Conservation (phyloP, 1,140 invertebrate species). For the Rhyzopertha dominica region DNA sequence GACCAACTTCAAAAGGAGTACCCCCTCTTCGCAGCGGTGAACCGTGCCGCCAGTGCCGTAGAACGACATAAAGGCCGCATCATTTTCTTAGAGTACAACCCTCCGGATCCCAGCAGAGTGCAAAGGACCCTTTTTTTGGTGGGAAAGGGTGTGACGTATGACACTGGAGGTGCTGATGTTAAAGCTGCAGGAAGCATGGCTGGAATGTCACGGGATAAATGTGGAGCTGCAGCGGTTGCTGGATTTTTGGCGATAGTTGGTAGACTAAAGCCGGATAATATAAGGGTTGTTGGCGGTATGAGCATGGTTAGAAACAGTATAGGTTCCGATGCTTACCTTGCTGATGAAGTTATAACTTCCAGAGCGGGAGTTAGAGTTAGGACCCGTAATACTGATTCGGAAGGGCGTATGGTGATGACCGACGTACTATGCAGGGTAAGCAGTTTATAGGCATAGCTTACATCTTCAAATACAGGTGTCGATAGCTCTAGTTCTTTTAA, state of each 20-base stretch:
- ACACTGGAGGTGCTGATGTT: constrained; percentile 86
- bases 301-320: constrained; percentile 89
- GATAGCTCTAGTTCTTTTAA: too few relatives aligned
- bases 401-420: constrained; percentile 93
- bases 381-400: constrained; percentile 92
- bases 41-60: constrained; percentile 74
- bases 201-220: constrained; percentile 95
- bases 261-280: constrained; percentile 67
- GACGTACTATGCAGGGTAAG: constrained; percentile 77
- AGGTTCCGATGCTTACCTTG: constrained; percentile 84
- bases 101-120: constrained; percentile 53
- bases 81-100: constrained; percentile 81
- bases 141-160: constrained; percentile 95
- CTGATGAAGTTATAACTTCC: constrained; percentile 86
- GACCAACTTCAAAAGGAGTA: constrained; percentile 69
- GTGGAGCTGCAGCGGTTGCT: constrained; percentile 88
- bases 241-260: constrained; percentile 81
- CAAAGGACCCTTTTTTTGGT: constrained; percentile 82
- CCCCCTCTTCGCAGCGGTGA: constrained; percentile 86
- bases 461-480: too few relatives aligned
- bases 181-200: constrained; percentile 76
- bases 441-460: too few relatives aligned
- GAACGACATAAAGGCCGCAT: constrained; percentile 76
- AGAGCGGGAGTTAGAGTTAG: constrained; percentile 79
- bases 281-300: constrained; percentile 82